phyloP scores from a whole-genome alignment of 2,797 vertebrate genomes.

The Acridotheres tristis region DNA sequence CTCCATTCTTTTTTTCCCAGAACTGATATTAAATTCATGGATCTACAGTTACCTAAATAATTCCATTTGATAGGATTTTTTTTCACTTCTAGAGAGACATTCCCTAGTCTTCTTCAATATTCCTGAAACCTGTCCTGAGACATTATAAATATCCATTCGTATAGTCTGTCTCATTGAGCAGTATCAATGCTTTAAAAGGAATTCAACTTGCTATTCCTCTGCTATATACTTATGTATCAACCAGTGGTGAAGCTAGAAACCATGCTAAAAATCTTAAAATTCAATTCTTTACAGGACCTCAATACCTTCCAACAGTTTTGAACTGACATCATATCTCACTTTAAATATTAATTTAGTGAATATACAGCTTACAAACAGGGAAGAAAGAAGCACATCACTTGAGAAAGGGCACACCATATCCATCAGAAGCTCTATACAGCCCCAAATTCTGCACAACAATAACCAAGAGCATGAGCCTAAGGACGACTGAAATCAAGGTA shows the following conservation, averaged over 20 bases:
- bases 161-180: background rate
- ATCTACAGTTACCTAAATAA: background rate
- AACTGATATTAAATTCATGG: background rate
- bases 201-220: background rate
- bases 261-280: background rate
- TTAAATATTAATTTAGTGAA: background rate
- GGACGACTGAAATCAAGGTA: background rate
- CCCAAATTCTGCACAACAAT: background rate
- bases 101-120: background rate
- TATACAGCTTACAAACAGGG: background rate
- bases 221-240: background rate
- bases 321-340: background rate
- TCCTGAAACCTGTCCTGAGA: background rate
- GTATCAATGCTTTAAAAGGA: background rate
- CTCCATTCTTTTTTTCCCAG: background rate
- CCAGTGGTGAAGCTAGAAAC: background rate
- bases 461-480: background rate
- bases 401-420: background rate
- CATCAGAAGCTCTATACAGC: background rate
- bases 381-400: background rate
- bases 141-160: background rate
- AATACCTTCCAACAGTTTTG: background rate
- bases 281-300: background rate
- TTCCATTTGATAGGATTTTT: background rate
- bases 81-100: background rate